These are phyloP conservation scores for Cinara cedri DNA, from an alignment of 2,888 invertebrate genomes.

Conservation along the genomic window DNA sequence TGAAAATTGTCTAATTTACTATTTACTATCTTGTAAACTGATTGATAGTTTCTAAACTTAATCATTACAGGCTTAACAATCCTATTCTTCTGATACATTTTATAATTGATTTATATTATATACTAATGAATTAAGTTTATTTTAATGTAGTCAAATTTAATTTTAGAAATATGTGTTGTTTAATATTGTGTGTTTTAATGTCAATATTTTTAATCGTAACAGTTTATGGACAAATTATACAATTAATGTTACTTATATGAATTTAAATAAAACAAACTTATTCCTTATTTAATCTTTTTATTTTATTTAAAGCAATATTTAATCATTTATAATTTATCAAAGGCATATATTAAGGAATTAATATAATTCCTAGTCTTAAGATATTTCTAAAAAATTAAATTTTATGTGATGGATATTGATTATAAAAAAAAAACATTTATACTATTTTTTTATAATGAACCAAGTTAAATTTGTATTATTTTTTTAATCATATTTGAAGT, in stretches of 20 bases:
- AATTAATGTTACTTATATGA: too few relatives aligned
- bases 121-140: background rate
- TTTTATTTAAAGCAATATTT: too few relatives aligned
- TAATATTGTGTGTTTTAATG: too few relatives aligned
- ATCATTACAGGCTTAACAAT: too few relatives aligned
- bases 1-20: background rate
- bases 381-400: background rate
- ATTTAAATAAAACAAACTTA: too few relatives aligned
- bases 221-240: too few relatives aligned
- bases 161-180: background rate
- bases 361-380: background rate
- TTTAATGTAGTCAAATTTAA: background rate
- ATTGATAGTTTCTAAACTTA: too few relatives aligned
- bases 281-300: too few relatives aligned
- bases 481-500: background rate
- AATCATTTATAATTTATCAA: background rate
- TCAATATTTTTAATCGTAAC: too few relatives aligned
- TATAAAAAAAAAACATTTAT: background rate
- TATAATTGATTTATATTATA: slow-evolving; percentile 11
- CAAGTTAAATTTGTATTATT: background rate
- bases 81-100: background rate
- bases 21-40: background rate
- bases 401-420: background rate
- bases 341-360: too few relatives aligned
- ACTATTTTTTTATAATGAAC: too few relatives aligned